Evolutionary conservation across 2,888 invertebrate genomes (phyloP), one percentile per base, ranked within the genome.

Genomic region (Eupeodes latifasciatus): DNA sequence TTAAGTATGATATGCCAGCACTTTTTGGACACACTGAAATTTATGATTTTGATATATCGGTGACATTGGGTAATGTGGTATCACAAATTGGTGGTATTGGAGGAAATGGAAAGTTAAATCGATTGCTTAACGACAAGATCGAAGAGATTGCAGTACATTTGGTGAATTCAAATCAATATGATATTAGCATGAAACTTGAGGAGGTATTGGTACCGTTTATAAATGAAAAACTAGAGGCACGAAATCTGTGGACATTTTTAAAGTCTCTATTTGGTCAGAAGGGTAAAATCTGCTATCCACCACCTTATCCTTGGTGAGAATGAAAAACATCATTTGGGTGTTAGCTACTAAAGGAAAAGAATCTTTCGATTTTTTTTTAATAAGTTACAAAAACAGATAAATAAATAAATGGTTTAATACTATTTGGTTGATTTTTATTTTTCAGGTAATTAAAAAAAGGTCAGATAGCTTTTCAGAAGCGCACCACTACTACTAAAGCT

Each of bases 1-100:
- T 93, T 89, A 92, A 92, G 72, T 93, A 93, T 80, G 92, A 91
- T 86, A 91, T 92, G 91, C 93, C 93, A 61, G 76, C 91, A 53
- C 55, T 93, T 5, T 91, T 90, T 47, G 93, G 93, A 47, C 92
- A 92, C 44, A 91, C 92, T 47, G 91, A 91, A 89, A 92, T 93
- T 71, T 92, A 91, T 76, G 92, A 93, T 2, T 92, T 93, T 67
- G 67, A 92, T n/a, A 81, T 90, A 47, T 78, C 85, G 6, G 89
- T 93, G 1, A 67, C 67, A 0, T 74, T 93, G 74, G 92, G 91
- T 1, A 90, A 91, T 34, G 91, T 91, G 5, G 84, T 81, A 64
- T 92, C 93, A 64, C 91, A 92, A 80, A 92, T 92, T 40, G 92
- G 40, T 47, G 72, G 57, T 92, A 5, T 57, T 93, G 19, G 47